Conservation (phyloP, 1,140 invertebrate genomes). For the Drosophila kurseongensis region DNA sequence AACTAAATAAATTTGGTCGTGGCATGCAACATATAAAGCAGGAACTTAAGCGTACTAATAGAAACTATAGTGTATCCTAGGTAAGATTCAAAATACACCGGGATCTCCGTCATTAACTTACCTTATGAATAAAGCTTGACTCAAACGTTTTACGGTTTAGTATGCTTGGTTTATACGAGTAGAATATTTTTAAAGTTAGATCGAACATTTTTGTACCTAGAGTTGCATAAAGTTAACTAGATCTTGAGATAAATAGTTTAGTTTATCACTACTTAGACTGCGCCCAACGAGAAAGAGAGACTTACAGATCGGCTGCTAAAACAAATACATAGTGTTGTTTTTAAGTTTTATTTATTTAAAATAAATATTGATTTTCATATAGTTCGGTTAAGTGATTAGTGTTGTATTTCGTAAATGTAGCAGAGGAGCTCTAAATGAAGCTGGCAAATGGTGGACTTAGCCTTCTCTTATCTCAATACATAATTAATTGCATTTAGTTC, state of each 20-base stretch:
- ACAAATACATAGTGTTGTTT: slow-evolving; percentile 76
- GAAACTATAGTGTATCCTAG: slow-evolving; percentile 39
- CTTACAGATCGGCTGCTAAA: slow-evolving; percentile 49
- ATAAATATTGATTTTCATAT: slow-evolving; percentile 62
- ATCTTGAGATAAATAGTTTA: slow-evolving; percentile 33
- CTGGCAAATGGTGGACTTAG: slow-evolving; percentile 49
- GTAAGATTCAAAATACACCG: slow-evolving; percentile 1
- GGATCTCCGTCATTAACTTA: slow-evolving; percentile 47
- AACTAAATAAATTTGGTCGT: slow-evolving; percentile 16
- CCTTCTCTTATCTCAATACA: slow-evolving; percentile 44
- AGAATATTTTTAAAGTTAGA: slow-evolving; percentile 21
- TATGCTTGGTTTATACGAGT: slow-evolving; percentile 18
- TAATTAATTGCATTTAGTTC: slow-evolving; percentile 39
- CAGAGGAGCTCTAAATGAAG: slow-evolving; percentile 43
- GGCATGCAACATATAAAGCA: slow-evolving; percentile 23
- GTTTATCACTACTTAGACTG: slow-evolving; percentile 33
- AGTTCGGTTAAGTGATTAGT: slow-evolving; percentile 39
- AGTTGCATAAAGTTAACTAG: slow-evolving; percentile 47
- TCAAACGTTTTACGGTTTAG: slow-evolving; percentile 19
- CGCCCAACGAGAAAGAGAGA: slow-evolving; percentile 5
- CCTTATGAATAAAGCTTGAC: slow-evolving; percentile 40
- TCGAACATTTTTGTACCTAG: slow-evolving; percentile 26
- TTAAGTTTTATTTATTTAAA: slow-evolving; percentile 73
- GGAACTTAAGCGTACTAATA: slow-evolving; percentile 54
- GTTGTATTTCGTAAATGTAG: slow-evolving; percentile 30